Percentiles rank a stretch among this genome's conserved stretches.
phyloP scores from a whole-genome alignment of 2,797 vertebrate species.

The Pagetopsis macropterus region DNA sequence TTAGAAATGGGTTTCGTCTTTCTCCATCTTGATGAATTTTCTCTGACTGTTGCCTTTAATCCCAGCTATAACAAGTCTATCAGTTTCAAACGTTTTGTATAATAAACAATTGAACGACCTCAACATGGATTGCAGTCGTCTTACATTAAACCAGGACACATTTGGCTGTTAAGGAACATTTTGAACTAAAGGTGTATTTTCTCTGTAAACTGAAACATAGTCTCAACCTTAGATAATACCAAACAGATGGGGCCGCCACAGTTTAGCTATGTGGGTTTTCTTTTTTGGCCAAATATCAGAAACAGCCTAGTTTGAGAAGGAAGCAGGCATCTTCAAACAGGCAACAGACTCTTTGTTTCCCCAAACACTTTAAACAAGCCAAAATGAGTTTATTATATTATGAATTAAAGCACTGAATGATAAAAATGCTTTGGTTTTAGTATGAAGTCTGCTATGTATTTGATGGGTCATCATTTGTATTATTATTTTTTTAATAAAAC shows the following conservation, averaged over 20 bases:
- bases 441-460: conserved; percentile 79
- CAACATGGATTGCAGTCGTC: conserved; percentile 55
- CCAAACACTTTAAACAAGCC: conserved; percentile 62
- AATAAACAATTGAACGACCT: conserved; percentile 65
- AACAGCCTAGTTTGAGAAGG: conserved; percentile 42
- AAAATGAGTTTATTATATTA: conserved; percentile 49
- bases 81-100: conserved; percentile 44
- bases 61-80: conserved; percentile 42
- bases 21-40: conserved; percentile 34
- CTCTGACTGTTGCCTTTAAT: conserved; percentile 64
- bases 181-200: conserved; percentile 14
- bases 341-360: conserved; percentile 45
- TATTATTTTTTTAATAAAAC: conserved; percentile 88
- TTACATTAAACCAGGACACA: conserved; percentile 23
- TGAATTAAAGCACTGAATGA: conserved; percentile 64
- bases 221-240: conserved; percentile 35
- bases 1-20: conserved; percentile 20
- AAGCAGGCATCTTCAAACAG: conserved; percentile 46
- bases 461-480: conserved; percentile 84
- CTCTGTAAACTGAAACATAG: conserved; percentile 37
- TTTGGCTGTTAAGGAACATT: conserved; percentile 11
- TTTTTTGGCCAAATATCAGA: conserved; percentile 51
- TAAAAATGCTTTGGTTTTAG: conserved; percentile 62
- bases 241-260: conserved; percentile 45
- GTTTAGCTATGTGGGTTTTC: conserved; percentile 41